Conservation (phyloP, 2,797 vertebrate species). For the Rhynchotus rufescens region DNA sequence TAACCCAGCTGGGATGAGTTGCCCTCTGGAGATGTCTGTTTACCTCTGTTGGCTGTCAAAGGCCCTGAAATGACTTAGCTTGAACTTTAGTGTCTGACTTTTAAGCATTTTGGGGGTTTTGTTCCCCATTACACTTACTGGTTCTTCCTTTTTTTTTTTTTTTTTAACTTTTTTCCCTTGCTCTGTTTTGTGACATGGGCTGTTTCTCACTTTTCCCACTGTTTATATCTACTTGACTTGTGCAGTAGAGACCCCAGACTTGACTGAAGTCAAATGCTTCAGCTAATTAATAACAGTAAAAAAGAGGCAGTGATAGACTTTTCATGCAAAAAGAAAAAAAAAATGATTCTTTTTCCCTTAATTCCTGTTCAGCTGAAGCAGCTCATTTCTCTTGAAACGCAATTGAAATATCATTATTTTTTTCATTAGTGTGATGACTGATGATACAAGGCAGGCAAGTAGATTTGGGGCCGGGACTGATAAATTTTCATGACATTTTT, state of each 20-base stretch:
- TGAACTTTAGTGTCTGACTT: not conserved
- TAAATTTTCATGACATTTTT: conserved; percentile 28
- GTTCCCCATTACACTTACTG: not conserved
- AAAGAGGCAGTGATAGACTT: not conserved
- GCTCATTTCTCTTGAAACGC: not conserved
- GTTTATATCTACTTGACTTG: not conserved
- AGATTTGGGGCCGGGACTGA: conserved; percentile 42
- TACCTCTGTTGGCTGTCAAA: not conserved
- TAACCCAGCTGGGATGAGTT: not conserved
- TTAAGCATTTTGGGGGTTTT: not conserved
- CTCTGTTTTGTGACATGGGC: not conserved
- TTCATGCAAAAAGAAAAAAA: not conserved
- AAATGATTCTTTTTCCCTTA: conserved; percentile 13
- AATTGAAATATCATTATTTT: conserved; percentile 55
- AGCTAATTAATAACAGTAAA: conserved; percentile 29
- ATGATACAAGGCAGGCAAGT: conserved; percentile 50
- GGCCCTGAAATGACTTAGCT: not conserved
- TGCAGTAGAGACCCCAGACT: not conserved
- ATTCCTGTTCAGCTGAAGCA: conserved; percentile 14
- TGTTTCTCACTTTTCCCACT: not conserved
- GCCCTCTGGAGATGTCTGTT: not conserved
- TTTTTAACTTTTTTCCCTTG: not conserved
- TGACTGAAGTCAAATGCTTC: rapidly evolving
- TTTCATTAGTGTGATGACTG: conserved; percentile 56
- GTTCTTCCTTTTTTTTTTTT: not conserved